A percentile compares a stretch with the other conserved stretches of the same genome.
Conservation (phyloP, 1,140 invertebrate species). For the Monochamus saltuarius region DNA sequence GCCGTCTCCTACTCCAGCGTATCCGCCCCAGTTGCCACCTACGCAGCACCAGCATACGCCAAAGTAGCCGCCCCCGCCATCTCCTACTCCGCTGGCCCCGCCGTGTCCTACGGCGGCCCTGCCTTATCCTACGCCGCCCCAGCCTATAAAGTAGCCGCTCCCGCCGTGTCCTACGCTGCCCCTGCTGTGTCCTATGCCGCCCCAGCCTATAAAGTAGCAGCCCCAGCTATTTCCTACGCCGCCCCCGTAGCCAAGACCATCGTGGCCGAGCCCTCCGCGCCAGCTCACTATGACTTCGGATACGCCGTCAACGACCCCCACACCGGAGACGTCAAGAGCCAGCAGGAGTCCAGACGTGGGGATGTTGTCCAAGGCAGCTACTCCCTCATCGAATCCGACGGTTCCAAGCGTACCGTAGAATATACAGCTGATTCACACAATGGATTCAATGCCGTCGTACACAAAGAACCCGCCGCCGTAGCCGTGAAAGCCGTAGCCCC, state of each 20-base stretch:
- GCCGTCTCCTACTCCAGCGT: slow-evolving; percentile 52
- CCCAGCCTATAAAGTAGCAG: slow-evolving; percentile 30
- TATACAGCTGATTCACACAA: slow-evolving; percentile 62
- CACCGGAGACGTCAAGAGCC: slow-evolving; percentile 46
- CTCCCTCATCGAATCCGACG: slow-evolving; percentile 64
- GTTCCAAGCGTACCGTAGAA: slow-evolving; percentile 60
- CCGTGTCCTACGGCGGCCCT: slow-evolving; percentile 4
- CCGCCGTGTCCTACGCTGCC: slow-evolving; percentile 7
- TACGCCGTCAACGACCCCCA: slow-evolving; percentile 52
- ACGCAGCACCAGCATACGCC: slow-evolving; percentile 2
- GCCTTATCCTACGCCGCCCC: slow-evolving; percentile 6
- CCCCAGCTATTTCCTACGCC: slow-evolving; percentile 20
- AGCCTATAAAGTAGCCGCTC: slow-evolving; percentile 9
- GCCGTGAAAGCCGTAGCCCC: slow-evolving; percentile 28
- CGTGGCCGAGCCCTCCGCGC: slow-evolving; percentile 24
- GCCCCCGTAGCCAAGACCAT: slow-evolving; percentile 38
- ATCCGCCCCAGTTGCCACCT: not conserved
- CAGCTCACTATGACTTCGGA: slow-evolving; percentile 10
- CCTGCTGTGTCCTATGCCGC: slow-evolving; percentile 23
- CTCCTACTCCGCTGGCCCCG: not conserved
- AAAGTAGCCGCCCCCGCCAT: not conserved
- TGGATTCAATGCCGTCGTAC: slow-evolving; percentile 54
- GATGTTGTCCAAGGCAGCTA: slow-evolving; percentile 67
- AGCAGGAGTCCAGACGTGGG: slow-evolving; percentile 56
- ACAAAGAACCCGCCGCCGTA: slow-evolving; percentile 38